Evolutionary conservation across 2,113 vertebrate genomes (phyloP), one percentile per base, ranked within the genome.

Genomic region (Cromileptes altivelis): DNA sequence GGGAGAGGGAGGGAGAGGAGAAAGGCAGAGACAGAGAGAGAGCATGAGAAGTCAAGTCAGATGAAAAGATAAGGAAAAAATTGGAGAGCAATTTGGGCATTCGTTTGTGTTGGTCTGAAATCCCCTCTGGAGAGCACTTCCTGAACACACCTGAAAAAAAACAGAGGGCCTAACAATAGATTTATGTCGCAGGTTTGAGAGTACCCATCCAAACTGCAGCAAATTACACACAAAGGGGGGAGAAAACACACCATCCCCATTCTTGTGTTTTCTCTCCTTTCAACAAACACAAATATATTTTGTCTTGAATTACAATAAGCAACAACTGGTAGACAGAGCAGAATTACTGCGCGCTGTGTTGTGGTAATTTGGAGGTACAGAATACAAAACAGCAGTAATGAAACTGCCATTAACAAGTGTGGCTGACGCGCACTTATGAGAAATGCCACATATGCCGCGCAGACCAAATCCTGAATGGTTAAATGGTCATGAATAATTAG

Each of bases 401-500:
- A 91, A 94, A 89, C 68, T 70, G 78, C 69, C 85, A 90, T 89
- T 92, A 90, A 85, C 89, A 91, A 92, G 86, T 93, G 87, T 79
- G 90, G 89, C 80, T 71, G 85, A 78, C 70, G 45, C 64, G 27
- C 75, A 85, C 84, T 89, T 84, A 85, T 94, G 92, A 91, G 93
- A 94, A 94, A 91, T 70, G 74, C 88, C 92, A 93, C 94, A 96
- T 94, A 95, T 95, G 92, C 87, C 84, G 55, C 73, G 40, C 90
- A 93, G 91, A 93, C 77, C 88, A 90, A 93, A 94, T 92, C 91
- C 93, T 94, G 92, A 94, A 95, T 95, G 93, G 93, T 89, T 95
- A 95, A 94, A 95, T 94, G 92, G 87, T 96, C 91, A 96, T 96
- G 94, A 96, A 96, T 96, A 95, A 95, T 95, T 95, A 95, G 94